phyloP scores from a whole-genome alignment of 2,888 invertebrate species.

The Lampropteryx suffumata region DNA sequence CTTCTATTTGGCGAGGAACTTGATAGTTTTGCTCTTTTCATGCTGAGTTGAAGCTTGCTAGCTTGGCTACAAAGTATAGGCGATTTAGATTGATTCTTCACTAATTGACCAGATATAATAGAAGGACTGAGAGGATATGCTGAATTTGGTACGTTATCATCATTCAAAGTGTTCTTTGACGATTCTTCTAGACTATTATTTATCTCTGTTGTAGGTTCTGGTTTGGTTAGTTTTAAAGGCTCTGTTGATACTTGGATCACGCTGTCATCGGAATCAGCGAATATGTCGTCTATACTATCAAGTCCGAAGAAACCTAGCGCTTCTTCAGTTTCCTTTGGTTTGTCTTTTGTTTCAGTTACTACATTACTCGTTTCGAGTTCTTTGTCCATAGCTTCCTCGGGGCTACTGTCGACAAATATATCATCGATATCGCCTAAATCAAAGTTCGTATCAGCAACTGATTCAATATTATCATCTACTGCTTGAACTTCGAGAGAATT shows the following conservation, averaged over 20 bases:
- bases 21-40: constrained; percentile 43
- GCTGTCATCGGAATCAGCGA: constrained; percentile 63
- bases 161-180: constrained; percentile 5
- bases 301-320: constrained; percentile 68
- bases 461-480: constrained; percentile 20
- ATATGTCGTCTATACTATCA: constrained; percentile 74
- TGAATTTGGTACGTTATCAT: constrained; percentile 22
- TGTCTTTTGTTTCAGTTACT: background rate
- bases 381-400: constrained; percentile 25
- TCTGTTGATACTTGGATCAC: constrained; percentile 32
- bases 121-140: constrained; percentile 60
- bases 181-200: background rate
- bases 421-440: constrained; percentile 74
- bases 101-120: constrained; percentile 59
- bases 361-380: background rate
- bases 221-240: constrained; percentile 28
- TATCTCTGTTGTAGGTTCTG: background rate
- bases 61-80: constrained; percentile 66
- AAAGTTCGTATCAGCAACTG: constrained; percentile 54
- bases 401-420: constrained; percentile 57
- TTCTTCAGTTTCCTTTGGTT: constrained; percentile 40
- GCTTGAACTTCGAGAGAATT: constrained; percentile 28
- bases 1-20: constrained; percentile 47
- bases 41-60: constrained; percentile 49
- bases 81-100: constrained; percentile 46